Evolutionary conservation across 2,113 vertebrate genomes (phyloP).

Genomic region (Alligator sinensis): DNA sequence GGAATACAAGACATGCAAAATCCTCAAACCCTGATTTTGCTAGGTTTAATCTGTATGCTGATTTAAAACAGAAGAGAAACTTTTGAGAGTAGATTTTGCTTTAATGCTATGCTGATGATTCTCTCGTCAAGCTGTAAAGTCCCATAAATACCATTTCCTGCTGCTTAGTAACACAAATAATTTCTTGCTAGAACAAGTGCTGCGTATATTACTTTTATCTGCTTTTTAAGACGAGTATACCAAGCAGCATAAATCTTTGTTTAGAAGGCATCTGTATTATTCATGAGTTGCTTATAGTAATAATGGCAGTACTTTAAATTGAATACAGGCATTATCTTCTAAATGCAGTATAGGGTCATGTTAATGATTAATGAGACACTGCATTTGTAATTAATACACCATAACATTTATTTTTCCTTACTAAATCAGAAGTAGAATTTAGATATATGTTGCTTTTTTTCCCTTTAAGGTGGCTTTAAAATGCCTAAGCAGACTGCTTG

Average conservation of each 20-base stretch:
- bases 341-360: rapidly evolving
- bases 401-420: not conserved
- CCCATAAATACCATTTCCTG: not conserved
- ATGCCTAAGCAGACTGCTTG: not conserved
- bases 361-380: not conserved
- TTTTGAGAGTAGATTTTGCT: not conserved
- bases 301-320: not conserved
- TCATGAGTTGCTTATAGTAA: not conserved
- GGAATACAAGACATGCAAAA: too few species aligned
- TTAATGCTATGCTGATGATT: not conserved
- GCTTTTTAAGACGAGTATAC: not conserved
- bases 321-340: not conserved
- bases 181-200: not conserved
- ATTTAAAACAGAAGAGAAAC: not conserved
- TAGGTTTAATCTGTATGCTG: too few species aligned
- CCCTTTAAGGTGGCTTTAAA: not conserved
- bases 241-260: not conserved
- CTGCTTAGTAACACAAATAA: not conserved
- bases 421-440: not conserved
- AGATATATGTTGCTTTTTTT: not conserved
- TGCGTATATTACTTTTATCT: not conserved
- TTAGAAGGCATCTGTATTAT: not conserved
- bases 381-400: not conserved
- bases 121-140: not conserved
- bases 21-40: too few species aligned